Evolutionary conservation across 2,888 invertebrate species (phyloP).

Genomic region (Thyatira batis): DNA sequence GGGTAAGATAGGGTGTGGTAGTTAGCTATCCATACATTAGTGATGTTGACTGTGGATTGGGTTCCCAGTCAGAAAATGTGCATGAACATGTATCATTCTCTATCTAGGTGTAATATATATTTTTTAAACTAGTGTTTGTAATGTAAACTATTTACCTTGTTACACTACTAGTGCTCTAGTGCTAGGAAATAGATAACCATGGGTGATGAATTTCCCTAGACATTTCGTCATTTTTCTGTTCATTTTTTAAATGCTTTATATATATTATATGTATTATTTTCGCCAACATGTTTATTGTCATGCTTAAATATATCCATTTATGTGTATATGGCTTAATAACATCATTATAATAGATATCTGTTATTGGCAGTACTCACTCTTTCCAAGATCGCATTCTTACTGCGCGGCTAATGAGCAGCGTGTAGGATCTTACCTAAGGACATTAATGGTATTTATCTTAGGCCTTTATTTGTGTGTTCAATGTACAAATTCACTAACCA

Average conservation of each 20-base stretch:
- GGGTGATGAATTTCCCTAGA: too few species aligned
- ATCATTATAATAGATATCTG: constrained; percentile 38
- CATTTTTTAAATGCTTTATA: constrained; percentile 6
- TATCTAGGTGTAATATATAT: too few species aligned
- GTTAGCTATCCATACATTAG: too few species aligned
- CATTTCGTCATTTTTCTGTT: too few species aligned
- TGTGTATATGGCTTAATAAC: constrained; percentile 28
- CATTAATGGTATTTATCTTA: constrained; percentile 75
- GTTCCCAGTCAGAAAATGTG: too few species aligned
- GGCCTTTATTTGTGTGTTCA: constrained; percentile 19
- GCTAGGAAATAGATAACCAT: too few species aligned
- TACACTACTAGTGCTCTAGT: too few species aligned
- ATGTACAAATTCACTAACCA: constrained; percentile 5
- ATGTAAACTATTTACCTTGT: too few species aligned
- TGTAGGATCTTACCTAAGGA: constrained; percentile 76
- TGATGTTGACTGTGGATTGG: too few species aligned
- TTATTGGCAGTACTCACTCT: constrained; percentile 72
- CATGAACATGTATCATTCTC: too few species aligned
- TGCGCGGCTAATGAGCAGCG: constrained; percentile 76
- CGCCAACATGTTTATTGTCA: constrained; percentile 3
- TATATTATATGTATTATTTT: neutral
- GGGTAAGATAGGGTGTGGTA: too few species aligned
- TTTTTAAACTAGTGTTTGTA: too few species aligned
- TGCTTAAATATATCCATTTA: constrained; percentile 13
- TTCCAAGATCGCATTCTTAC: constrained; percentile 77